phyloP scores from a whole-genome alignment of 2,113 vertebrate species.

The Urocitellus parryii region DNA sequence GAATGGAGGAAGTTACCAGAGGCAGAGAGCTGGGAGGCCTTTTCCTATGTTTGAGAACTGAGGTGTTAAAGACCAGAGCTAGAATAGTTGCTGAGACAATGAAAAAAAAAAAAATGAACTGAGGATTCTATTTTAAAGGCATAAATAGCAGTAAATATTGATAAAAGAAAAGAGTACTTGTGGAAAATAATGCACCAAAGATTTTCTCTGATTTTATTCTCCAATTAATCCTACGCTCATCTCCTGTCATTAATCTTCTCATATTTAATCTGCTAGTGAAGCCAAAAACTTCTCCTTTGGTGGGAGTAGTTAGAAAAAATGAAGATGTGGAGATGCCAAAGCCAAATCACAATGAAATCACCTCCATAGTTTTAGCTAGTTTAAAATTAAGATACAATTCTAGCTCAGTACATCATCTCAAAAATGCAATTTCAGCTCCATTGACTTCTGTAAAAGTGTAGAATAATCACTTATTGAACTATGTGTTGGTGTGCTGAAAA shows the following conservation, averaged over 20 bases:
- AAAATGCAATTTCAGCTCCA: conserved; percentile 54
- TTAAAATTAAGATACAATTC: conserved; percentile 12
- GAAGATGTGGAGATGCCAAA: not conserved
- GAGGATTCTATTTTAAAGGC: not conserved
- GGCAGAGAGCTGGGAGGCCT: not conserved
- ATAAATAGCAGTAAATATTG: not conserved
- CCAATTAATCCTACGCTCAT: not conserved
- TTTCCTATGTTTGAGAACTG: not conserved
- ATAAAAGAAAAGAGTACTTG: not conserved
- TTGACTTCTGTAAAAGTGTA: conserved; percentile 43
- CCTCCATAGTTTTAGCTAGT: not conserved
- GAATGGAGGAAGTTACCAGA: not conserved
- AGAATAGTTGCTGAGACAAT: not conserved
- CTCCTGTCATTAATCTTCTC: conserved; percentile 6
- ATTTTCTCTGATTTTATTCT: conserved; percentile 50
- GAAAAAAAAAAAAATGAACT: not conserved
- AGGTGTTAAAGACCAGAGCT: not conserved
- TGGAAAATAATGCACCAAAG: conserved; percentile 21
- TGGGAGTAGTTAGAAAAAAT: not conserved
- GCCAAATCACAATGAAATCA: not conserved
- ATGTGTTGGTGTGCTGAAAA: not conserved
- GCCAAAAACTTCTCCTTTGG: not conserved
- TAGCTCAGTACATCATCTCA: not conserved
- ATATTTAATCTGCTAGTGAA: conserved; percentile 23
- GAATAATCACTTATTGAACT: conserved; percentile 47